Percentiles rank a stretch among this genome's conserved stretches.
phyloP scores from a whole-genome alignment of 2,888 invertebrate genomes.

The Trichogramma dendrolimi region DNA sequence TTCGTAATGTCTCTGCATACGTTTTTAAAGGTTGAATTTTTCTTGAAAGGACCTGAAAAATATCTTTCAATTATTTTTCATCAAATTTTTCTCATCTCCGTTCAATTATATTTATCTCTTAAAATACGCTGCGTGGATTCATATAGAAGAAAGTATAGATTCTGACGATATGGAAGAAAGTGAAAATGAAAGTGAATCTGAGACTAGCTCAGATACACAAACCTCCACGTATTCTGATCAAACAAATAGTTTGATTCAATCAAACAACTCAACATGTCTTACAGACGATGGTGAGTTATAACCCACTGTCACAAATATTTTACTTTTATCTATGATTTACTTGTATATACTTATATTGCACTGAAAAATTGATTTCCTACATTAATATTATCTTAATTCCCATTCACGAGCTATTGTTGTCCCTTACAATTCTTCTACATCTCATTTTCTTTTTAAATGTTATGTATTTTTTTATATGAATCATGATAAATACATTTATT shows the following conservation, averaged over 20 bases:
- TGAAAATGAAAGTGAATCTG: conserved; percentile 53
- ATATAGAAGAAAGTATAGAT: conserved; percentile 48
- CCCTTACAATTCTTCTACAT: too few relatives aligned
- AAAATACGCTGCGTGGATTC: conserved; percentile 50
- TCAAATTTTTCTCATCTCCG: conserved; percentile 26
- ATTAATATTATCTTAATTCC: too few relatives aligned
- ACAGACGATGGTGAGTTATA: conserved; percentile 54
- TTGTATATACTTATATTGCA: too few relatives aligned
- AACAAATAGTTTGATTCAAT: conserved; percentile 48
- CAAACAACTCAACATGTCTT: conserved; percentile 49
- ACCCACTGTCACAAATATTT: conserved; percentile 8
- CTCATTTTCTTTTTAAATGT: too few relatives aligned
- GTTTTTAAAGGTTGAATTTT: not conserved
- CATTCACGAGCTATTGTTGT: too few relatives aligned
- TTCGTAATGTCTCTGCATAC: not conserved
- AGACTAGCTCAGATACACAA: conserved; percentile 54
- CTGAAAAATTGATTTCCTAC: too few relatives aligned
- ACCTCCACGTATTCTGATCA: conserved; percentile 49
- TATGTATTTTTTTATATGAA: too few relatives aligned
- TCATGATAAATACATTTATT: too few relatives aligned
- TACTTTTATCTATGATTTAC: too few relatives aligned
- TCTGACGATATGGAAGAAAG: conserved; percentile 55
- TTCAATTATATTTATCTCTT: conserved; percentile 30
- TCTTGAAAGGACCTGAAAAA: not conserved
- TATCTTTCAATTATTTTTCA: conserved; percentile 23